A percentile compares a stretch with the other conserved stretches of the same genome.
phyloP scores from a whole-genome alignment of 2,888 invertebrate genomes.

The Chironomus tentans region DNA sequence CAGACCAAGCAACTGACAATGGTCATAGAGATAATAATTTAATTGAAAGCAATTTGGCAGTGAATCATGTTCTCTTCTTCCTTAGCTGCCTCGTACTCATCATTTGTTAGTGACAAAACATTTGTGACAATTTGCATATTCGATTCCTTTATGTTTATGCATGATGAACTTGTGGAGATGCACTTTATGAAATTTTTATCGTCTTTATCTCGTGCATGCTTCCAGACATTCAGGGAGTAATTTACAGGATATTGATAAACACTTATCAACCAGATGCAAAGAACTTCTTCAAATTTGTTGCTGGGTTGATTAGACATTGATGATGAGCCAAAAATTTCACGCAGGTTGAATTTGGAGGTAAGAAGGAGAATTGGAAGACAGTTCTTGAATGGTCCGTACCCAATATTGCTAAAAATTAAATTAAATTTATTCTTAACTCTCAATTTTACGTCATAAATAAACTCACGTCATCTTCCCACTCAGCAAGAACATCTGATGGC shows the following conservation, averaged over 20 bases:
- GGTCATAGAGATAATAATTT: background rate
- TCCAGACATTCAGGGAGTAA: constrained; percentile 9
- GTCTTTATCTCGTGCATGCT: background rate
- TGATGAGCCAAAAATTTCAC: background rate
- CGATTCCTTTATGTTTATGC: background rate
- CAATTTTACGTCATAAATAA: background rate
- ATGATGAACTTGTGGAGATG: background rate
- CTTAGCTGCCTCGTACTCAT: background rate
- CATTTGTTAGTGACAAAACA: background rate
- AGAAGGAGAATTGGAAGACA: constrained; percentile 6
- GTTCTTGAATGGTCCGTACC: constrained; percentile 6
- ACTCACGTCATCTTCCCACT: background rate
- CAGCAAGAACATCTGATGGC: constrained; percentile 6
- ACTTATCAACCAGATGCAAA: background rate
- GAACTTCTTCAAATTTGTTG: background rate
- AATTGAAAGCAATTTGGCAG: background rate
- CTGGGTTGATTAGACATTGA: too few relatives aligned
- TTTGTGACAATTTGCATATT: background rate
- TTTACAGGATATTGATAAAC: constrained; percentile 5
- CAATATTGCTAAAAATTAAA: background rate
- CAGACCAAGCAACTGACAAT: background rate
- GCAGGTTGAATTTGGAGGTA: background rate
- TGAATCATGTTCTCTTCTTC: background rate
- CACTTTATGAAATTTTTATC: background rate
- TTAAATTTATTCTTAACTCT: background rate